Evolutionary conservation across 1,140 invertebrate species (phyloP), one percentile per base, ranked within the genome.

Genomic region (Saccostrea cuccullata): DNA sequence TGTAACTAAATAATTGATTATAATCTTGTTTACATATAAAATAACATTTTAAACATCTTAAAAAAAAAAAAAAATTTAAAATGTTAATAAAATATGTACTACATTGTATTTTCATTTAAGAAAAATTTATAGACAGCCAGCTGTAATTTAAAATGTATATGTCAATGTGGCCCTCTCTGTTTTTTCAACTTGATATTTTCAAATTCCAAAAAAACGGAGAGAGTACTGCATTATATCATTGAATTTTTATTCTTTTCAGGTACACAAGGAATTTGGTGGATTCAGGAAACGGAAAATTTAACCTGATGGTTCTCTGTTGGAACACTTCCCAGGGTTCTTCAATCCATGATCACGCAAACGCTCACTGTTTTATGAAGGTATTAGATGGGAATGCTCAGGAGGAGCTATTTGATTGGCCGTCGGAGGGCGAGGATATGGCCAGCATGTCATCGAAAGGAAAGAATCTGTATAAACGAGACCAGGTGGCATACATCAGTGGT

Each of bases 241-340:
- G 30, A 36, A 36, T 36, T 1, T 36, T 36, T 36, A 36, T 36
- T 36, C 30, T 36, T 86, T 91, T 73, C 92, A 95, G 94, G 84
- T 95, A 95, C 87, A 94, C 94, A 15, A 86, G 94, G 36, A 95
- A 95, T 88, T 85, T 95, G 47, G 93, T 94, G 3, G 94, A 94
- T 84, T 88, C 67, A 26, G 94, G 94, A 2, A 99, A 99, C 95
- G 99, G 98, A 1, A 98, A 98, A 94, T 99, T 99, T 95, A 99
- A 99, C 95, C 96, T 99, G 89, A 98, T 99, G 97, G 96, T 99
- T 30, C 94, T 99, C 0, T 99, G 98, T 95, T 99, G 99, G 99
- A 97, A 98, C 55, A 98, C 99, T 94, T 98, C 98, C 47, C 98
- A 99, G 89, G 97, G 97, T 0, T 99, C 98, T 0, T 97, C 97